phyloP scores from a whole-genome alignment of 2,797 vertebrate species.

The Sebastiscus albofasciatus region DNA sequence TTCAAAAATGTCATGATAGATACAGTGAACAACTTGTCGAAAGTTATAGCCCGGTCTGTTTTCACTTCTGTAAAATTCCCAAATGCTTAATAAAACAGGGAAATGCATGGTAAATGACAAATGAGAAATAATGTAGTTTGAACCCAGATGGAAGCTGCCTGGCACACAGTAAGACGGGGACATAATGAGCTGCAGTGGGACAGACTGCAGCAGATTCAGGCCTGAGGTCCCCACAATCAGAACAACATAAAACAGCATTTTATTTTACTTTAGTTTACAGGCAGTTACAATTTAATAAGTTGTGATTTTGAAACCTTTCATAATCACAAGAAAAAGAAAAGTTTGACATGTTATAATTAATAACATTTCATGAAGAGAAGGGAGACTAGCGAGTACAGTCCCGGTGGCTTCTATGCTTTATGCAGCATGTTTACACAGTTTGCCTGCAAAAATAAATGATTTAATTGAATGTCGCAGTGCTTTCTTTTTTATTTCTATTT shows the following conservation, averaged over 20 bases:
- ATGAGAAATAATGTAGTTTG: slow-evolving; percentile 1
- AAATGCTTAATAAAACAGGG: slow-evolving; percentile 11
- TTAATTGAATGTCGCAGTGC: background rate
- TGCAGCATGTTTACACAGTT: background rate
- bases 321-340: background rate
- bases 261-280: background rate
- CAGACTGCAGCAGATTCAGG: background rate
- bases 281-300: background rate
- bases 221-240: background rate
- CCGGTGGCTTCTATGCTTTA: background rate
- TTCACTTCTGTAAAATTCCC: background rate
- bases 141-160: slow-evolving; percentile 19
- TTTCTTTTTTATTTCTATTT: background rate
- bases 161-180: background rate
- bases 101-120: background rate
- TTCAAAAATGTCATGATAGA: background rate
- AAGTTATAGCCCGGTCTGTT: background rate
- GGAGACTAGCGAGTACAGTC: background rate
- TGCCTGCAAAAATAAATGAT: background rate
- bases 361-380: background rate
- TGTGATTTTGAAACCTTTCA: background rate
- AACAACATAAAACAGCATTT: slow-evolving; percentile 21
- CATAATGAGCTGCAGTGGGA: slow-evolving; percentile 53
- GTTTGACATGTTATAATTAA: background rate
- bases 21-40: background rate